Percentiles rank a stretch among this genome's conserved stretches.
Evolutionary conservation across 2,797 vertebrate genomes (phyloP).

Genomic region (Oreochromis grahami): DNA sequence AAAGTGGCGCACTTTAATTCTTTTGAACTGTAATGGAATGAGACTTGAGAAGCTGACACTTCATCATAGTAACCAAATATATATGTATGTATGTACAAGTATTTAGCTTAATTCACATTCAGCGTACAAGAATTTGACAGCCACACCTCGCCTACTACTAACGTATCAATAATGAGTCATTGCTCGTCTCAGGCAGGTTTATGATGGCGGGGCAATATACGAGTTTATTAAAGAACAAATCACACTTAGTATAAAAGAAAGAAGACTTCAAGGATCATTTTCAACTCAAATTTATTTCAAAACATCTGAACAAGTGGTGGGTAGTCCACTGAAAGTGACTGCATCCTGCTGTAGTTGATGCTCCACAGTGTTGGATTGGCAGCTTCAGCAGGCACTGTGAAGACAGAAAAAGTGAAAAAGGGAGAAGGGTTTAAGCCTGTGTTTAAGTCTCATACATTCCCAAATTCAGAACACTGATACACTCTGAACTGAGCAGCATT

Average conservation of each 20-base stretch:
- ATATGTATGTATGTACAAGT: background rate
- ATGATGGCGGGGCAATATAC: background rate
- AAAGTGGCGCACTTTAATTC: background rate
- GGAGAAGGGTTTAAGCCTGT: background rate
- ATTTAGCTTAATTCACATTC: background rate
- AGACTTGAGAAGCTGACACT: background rate
- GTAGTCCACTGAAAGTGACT: conserved; percentile 3
- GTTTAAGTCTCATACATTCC: background rate
- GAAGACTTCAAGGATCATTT: background rate
- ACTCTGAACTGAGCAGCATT: background rate
- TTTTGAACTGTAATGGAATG: background rate
- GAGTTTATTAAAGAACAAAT: background rate
- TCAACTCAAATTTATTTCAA: conserved; percentile 71
- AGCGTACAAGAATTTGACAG: background rate
- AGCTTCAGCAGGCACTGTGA: conserved; percentile 40
- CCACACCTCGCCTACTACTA: background rate
- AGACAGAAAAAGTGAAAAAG: background rate
- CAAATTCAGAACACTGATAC: background rate
- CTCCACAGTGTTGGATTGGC: conserved; percentile 5
- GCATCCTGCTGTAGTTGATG: background rate
- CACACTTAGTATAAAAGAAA: background rate
- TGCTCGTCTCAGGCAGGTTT: rapidly evolving
- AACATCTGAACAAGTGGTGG: conserved; percentile 27
- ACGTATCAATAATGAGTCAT: background rate
- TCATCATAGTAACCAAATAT: rapidly evolving